Percentiles rank a stretch among this genome's conserved stretches.
phyloP scores from a whole-genome alignment of 2,888 invertebrate genomes.

The Leistus spinibarbis region DNA sequence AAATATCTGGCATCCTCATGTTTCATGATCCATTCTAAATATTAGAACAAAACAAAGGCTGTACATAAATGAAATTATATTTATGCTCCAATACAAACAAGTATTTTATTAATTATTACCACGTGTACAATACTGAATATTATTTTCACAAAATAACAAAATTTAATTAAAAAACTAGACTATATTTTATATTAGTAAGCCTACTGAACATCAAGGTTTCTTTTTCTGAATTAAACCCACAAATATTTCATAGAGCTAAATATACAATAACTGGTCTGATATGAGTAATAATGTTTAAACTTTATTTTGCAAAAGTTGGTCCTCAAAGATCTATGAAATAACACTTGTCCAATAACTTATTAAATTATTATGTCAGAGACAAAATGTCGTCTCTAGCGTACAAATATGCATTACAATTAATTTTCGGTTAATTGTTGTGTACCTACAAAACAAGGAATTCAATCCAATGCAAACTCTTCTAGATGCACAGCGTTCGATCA shows the following conservation, averaged over 20 bases:
- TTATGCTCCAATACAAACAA: slow-evolving; percentile 27
- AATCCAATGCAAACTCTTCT: slow-evolving; percentile 9
- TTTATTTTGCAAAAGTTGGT: not conserved
- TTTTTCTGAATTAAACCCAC: not conserved
- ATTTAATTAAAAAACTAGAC: slow-evolving; percentile 30
- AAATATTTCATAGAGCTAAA: not conserved
- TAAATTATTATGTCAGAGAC: not conserved
- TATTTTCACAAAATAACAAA: slow-evolving; percentile 33
- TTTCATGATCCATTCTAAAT: too few species aligned
- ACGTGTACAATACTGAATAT: slow-evolving; percentile 31
- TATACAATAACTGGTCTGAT: not conserved
- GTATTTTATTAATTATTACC: slow-evolving; percentile 22
- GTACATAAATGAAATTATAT: not conserved
- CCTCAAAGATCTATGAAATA: not conserved
- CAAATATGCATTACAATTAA: not conserved
- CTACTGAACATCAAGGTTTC: not conserved
- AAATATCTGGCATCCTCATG: too few species aligned
- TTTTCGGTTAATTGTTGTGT: not conserved
- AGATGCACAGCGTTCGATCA: slow-evolving; percentile 12
- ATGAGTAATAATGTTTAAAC: slow-evolving; percentile 1
- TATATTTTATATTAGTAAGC: not conserved
- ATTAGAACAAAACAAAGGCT: too few species aligned
- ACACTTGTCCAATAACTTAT: not conserved
- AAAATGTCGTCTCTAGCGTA: not conserved
- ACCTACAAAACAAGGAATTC: not conserved